Percentiles rank a stretch among this genome's conserved stretches.
Conservation (phyloP, 2,113 vertebrate species). For the Limnothrissa miodon region DNA sequence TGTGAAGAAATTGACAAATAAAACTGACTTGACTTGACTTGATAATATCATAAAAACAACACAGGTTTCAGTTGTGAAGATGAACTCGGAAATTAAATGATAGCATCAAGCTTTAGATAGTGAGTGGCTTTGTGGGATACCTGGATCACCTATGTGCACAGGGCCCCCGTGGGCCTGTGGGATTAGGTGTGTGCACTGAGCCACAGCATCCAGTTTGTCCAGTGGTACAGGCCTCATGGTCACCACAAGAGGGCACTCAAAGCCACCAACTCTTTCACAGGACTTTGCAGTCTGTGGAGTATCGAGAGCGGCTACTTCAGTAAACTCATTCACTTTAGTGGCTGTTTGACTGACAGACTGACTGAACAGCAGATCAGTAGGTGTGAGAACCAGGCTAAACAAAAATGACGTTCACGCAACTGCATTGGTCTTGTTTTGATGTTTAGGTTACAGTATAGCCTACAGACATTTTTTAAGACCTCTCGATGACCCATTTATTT, state of each 20-base stretch:
- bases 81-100: too few species aligned
- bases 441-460: background rate
- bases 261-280: conserved; percentile 63
- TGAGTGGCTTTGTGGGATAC: conserved; percentile 51
- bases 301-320: background rate
- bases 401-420: background rate
- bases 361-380: too few species aligned
- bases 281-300: conserved; percentile 65
- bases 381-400: too few species aligned
- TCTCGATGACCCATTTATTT: too few species aligned
- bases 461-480: background rate
- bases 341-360: too few species aligned
- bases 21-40: too few species aligned
- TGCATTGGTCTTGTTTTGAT: background rate
- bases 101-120: background rate
- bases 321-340: background rate
- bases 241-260: conserved; percentile 84
- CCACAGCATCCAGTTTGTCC: conserved; percentile 62
- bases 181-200: conserved; percentile 55
- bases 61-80: too few species aligned
- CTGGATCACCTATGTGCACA: conserved; percentile 79
- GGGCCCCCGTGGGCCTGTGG: conserved; percentile 74
- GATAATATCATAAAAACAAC: too few species aligned
- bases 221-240: conserved; percentile 80
- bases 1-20: too few species aligned